Base-by-base conservation (phyloP, 30 jellyfish, hydroid and myxozoan genomes). In the Mastigias papua region DNA sequence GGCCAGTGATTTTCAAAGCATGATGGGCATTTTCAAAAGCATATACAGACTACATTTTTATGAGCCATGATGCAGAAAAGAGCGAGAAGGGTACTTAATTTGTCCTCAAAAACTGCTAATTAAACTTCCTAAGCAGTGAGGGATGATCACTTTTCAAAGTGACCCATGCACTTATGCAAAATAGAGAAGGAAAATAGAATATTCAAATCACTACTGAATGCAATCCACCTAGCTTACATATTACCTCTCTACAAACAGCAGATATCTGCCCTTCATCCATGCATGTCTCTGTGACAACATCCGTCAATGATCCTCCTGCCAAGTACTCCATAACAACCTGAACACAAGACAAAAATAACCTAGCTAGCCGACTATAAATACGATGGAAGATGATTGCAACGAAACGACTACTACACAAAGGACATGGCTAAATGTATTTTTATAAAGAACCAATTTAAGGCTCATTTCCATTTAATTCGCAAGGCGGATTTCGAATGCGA, bases 261-360 rank as follows among this genome's bases (percentile, higher is more conserved):
- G 99, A 98, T 2, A 97, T 97, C 67, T 97, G 99, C 58, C 98
- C 98, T 80, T 97, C 99, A 73, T 92, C 98, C 99, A 97, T 97
- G 78, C 99, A 97, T 1, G 98, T 93, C 74, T 97, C 99, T 1
- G 98, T 92, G 34, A 97, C 99, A 86, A 97, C 98, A 84, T 97
- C 98, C 0, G 99, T 97, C 78, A 97, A 80, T 31, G 99, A 90
- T 1, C 99, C 99, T 54, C 99, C 99, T n/a, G 98, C 99, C 87
- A 97, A 90, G 73, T 88, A 97, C 93, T 97, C 99, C 99, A 97
- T 97, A 16, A 97, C 96, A 31, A 97, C 99, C 99, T 97, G 48
- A n/a, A 70, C 5, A 54, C 17, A 54, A 54, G 13, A 42, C 11
- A 37, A 37, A 4, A 42, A 42, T 42, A 42, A 42, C 13, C 7